Conservation (phyloP, 2,888 invertebrate species). For the Orthonevra nobilis region DNA sequence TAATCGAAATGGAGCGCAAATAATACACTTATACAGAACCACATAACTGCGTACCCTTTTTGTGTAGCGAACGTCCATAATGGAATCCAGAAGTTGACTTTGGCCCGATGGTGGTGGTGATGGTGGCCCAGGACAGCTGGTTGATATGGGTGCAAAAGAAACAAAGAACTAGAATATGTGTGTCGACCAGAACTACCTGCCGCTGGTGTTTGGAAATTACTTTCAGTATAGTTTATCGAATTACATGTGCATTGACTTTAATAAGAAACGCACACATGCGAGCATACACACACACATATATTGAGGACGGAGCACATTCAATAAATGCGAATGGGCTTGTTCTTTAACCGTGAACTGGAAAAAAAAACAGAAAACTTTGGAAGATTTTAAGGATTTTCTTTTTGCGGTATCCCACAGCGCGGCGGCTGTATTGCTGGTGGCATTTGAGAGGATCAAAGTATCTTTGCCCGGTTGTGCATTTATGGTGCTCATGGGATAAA, state of each 20-base stretch:
- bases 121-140: not conserved
- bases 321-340: not conserved
- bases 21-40: slow-evolving; percentile 1
- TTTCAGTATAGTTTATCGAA: slow-evolving; percentile 41
- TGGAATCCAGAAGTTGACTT: not conserved
- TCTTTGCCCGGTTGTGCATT: too few species aligned
- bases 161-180: too few species aligned
- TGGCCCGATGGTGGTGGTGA: too few species aligned
- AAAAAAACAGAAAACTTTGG: slow-evolving; percentile 1
- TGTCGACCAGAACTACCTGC: slow-evolving; percentile 7
- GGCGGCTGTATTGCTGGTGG: too few species aligned
- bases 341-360: too few species aligned
- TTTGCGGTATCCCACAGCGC: too few species aligned
- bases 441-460: too few species aligned
- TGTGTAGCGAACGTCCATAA: not conserved
- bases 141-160: slow-evolving; percentile 34
- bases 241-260: slow-evolving; percentile 5
- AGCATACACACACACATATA: not conserved
- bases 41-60: slow-evolving; percentile 1
- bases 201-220: slow-evolving; percentile 35
- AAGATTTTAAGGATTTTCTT: slow-evolving; percentile 32
- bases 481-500: too few species aligned
- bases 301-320: not conserved
- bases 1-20: slow-evolving; percentile 47
- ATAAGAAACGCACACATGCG: slow-evolving; percentile 5